Evolutionary conservation across 1,140 invertebrate species (phyloP).

Genomic region (Triops cancriformis): DNA sequence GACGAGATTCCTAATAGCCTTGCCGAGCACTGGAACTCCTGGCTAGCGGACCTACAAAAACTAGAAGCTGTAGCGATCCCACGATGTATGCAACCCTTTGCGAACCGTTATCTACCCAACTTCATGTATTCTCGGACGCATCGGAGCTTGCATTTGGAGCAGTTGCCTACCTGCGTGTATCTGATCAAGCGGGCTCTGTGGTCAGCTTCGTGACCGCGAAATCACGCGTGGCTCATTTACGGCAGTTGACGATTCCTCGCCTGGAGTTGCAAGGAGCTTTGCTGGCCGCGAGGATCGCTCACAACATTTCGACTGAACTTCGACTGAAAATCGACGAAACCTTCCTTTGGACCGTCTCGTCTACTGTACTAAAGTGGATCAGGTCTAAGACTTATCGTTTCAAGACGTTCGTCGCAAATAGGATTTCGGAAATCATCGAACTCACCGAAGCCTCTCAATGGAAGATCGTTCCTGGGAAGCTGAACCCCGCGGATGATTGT

Average conservation of each 20-base stretch:
- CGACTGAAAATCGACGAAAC: neutral
- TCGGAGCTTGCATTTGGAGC: conserved; percentile 33
- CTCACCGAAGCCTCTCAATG: neutral
- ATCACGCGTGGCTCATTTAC: conserved; percentile 25
- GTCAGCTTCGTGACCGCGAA: conserved; percentile 21
- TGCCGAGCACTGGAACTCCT: conserved; percentile 27
- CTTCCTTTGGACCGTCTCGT: conserved; percentile 26
- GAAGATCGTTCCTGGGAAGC: conserved; percentile 16
- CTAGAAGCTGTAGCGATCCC: conserved; percentile 18
- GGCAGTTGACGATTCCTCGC: conserved; percentile 24
- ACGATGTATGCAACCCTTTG: neutral
- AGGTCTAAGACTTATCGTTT: neutral
- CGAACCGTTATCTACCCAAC: conserved; percentile 19
- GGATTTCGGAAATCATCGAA: conserved; percentile 25
- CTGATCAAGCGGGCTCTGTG: neutral
- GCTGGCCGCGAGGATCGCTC: too few relatives aligned
- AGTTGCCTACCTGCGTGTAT: neutral
- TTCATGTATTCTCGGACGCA: conserved; percentile 36
- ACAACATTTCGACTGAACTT: neutral
- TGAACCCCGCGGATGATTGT: conserved; percentile 21
- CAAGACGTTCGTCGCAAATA: conserved; percentile 15
- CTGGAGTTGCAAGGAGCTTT: conserved; percentile 26
- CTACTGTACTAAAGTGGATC: conserved; percentile 27
- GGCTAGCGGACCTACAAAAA: conserved; percentile 21
- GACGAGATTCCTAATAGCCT: conserved; percentile 28